Evolutionary conservation across 2,888 invertebrate species (phyloP), one percentile per base, ranked within the genome.

Genomic region (Litoditis marina): DNA sequence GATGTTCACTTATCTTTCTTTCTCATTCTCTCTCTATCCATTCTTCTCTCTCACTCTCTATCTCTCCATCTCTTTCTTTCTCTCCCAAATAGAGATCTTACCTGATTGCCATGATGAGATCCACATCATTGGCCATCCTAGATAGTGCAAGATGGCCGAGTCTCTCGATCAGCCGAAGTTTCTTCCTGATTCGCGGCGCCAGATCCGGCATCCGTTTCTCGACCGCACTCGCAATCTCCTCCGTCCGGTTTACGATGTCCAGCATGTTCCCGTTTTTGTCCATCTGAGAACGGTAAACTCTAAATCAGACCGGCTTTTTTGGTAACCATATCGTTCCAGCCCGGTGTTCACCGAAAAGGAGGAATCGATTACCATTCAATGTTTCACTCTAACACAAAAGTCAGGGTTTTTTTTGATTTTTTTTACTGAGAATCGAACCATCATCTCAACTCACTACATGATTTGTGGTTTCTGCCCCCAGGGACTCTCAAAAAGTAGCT

Each of bases 81-180:
- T 22, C 22, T 32, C 1, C n/a, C 13, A 11, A 25, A 8, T 7
- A 7, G 47, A 42, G 42, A 7, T 16, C 36, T 25, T 13, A 72
- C 66, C 78, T 80, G 73, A 95, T 87, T 73, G 94, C 86, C 79
- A 94, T 90, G 16, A 92, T 94, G 71, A 96, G 88, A 82, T 94
- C 94, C 69, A 95, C 88, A 85, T 96, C 95, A 84, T 94, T 91
- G 78, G 92, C 91, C 82, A 91, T 88, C 61, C 92, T 86, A 77
- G 90, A 89, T 52, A 96, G 86, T 0, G 94, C 94, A 16, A 89
- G 84, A 2, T 89, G 90, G 1, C 80, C 81, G 25, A 73, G 67
- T 49, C 68, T 58, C 49, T 76, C 72, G 8, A 76, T 62, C 16
- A 76, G 46, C 50, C 69, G 57, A 32, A 74, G 36, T 53, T 74